Evolutionary conservation across 1,140 invertebrate species (phyloP).

Genomic region (Drosophila grimshawi): DNA sequence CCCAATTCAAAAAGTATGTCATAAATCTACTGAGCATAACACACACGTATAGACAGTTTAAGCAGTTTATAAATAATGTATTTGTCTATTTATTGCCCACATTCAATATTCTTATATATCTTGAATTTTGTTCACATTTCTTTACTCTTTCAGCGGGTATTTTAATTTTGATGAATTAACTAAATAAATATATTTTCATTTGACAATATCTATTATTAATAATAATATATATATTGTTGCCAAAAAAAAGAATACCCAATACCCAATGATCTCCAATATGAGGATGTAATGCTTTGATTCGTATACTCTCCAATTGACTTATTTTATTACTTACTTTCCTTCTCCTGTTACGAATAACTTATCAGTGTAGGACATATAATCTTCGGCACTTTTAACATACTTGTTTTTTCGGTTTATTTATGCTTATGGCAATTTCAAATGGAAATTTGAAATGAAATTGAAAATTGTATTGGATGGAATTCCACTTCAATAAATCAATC

Average conservation of each 20-base stretch:
- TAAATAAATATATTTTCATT: too few relatives aligned
- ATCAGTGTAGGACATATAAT: too few relatives aligned
- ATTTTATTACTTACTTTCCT: too few relatives aligned
- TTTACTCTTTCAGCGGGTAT: neutral
- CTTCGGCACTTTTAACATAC: neutral
- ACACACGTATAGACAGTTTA: neutral
- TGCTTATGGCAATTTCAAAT: neutral
- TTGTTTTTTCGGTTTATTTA: neutral
- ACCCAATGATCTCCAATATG: too few relatives aligned
- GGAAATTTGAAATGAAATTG: too few relatives aligned
- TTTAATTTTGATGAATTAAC: neutral
- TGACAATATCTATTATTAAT: too few relatives aligned
- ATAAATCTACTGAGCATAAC: constrained; percentile 31
- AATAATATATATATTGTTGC: too few relatives aligned
- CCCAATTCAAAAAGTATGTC: constrained; percentile 26
- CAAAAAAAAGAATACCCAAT: too few relatives aligned
- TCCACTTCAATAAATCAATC: neutral
- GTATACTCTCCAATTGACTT: too few relatives aligned
- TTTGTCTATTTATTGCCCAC: constrained; percentile 16
- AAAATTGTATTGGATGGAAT: neutral
- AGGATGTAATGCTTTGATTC: too few relatives aligned
- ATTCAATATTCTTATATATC: constrained; percentile 4
- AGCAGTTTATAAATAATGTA: constrained; percentile 12
- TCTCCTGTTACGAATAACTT: too few relatives aligned
- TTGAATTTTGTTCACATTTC: constrained; percentile 4